Conservation (phyloP, 1,140 invertebrate genomes). For the Hylyphantes graminicola region DNA sequence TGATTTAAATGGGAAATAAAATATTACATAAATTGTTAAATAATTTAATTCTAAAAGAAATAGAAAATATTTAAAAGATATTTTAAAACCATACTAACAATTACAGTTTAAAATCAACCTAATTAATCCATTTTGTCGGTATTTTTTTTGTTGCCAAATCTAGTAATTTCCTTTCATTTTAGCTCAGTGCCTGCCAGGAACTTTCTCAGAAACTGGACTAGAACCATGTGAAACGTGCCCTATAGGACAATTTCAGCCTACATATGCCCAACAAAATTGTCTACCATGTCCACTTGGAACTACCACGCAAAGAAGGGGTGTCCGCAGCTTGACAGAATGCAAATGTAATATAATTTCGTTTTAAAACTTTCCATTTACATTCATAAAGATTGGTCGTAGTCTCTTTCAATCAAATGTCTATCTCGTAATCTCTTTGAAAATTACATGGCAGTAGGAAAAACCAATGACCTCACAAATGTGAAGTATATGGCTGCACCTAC, state of each 20-base stretch:
- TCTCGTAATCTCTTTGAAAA: not conserved
- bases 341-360: constrained; percentile 64
- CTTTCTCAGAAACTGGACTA: constrained; percentile 70
- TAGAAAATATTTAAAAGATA: no score
- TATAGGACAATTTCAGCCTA: constrained; percentile 74
- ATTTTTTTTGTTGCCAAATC: constrained; percentile 31
- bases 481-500: not conserved
- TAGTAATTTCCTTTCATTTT: constrained; percentile 49
- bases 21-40: no score
- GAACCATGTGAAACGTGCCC: constrained; percentile 74
- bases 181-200: constrained; percentile 72
- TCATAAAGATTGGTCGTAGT: not conserved
- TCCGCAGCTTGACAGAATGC: constrained; percentile 70
- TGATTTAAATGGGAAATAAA: no score
- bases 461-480: not conserved
- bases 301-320: constrained; percentile 72
- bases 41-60: no score
- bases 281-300: constrained; percentile 71
- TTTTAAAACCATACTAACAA: no score
- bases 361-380: not conserved
- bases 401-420: not conserved
- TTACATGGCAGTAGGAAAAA: not conserved
- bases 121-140: not conserved
- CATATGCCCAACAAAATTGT: constrained; percentile 73
- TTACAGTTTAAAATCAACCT: not conserved